These are phyloP conservation scores for Mastacembelus armatus DNA, from an alignment of 2,797 vertebrate genomes.

Conservation along the genomic window DNA sequence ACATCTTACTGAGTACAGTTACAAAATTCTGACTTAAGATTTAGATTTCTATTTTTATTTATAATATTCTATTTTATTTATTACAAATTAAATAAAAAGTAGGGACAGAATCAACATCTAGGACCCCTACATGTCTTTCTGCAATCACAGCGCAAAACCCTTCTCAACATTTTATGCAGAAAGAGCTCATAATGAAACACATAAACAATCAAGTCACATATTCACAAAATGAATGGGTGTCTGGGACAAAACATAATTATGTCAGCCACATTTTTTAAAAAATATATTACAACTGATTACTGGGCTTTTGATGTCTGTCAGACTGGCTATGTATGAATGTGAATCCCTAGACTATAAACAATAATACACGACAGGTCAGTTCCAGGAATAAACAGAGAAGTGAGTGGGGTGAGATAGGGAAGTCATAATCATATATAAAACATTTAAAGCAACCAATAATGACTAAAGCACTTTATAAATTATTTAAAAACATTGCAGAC, in stretches of 20 bases:
- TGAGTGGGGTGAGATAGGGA: constrained; percentile 22
- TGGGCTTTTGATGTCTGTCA: constrained; percentile 28
- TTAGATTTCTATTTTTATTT: constrained; percentile 38
- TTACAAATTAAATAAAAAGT: constrained; percentile 48
- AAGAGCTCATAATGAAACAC: constrained; percentile 36
- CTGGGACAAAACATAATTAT: constrained; percentile 33
- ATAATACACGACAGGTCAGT: constrained; percentile 46
- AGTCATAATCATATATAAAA: constrained; percentile 45
- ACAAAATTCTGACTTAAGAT: constrained; percentile 42
- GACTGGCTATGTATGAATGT: constrained; percentile 39
- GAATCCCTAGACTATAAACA: constrained; percentile 44
- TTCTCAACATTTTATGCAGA: constrained; percentile 31
- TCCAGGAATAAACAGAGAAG: constrained; percentile 45
- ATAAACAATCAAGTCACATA: constrained; percentile 45
- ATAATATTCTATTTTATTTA: constrained; percentile 39
- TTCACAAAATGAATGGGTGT: constrained; percentile 36
- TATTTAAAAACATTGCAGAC: constrained; percentile 50
- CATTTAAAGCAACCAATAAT: constrained; percentile 56
- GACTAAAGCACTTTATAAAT: constrained; percentile 56
- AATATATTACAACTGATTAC: constrained; percentile 35
- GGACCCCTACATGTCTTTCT: constrained; percentile 29
- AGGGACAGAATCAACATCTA: constrained; percentile 14
- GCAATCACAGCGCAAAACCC: constrained; percentile 44
- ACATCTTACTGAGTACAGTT: not conserved
- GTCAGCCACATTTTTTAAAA: constrained; percentile 44